Conservation (phyloP, 2,113 vertebrate species). For the Sander lucioperca region DNA sequence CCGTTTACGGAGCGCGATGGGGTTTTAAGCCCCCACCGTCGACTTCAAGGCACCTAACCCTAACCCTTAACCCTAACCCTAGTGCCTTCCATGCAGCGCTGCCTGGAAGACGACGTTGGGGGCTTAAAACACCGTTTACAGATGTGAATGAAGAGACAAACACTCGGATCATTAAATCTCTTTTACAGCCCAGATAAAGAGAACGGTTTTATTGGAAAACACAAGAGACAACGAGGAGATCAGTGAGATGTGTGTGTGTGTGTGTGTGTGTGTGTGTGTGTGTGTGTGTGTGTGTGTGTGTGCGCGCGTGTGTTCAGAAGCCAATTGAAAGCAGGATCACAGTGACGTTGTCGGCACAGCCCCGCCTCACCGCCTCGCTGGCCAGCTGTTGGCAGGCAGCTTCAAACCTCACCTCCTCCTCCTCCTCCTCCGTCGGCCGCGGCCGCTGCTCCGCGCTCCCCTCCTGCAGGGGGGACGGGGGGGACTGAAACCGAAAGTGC, state of each 20-base stretch:
- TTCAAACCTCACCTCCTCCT: slow-evolving; percentile 84
- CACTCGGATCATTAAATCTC: not conserved
- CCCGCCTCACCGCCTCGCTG: slow-evolving; percentile 92
- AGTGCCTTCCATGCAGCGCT: no score
- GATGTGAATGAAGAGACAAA: not conserved
- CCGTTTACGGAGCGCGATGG: no score
- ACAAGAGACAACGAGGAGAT: not conserved
- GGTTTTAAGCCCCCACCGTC: no score
- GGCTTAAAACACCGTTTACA: no score
- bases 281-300: slow-evolving; percentile 5
- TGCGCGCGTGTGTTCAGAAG: slow-evolving; percentile 75
- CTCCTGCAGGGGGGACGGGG: slow-evolving; percentile 78
- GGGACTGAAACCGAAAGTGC: not conserved
- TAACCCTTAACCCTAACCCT: no score
- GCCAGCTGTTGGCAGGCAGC: slow-evolving; percentile 92
- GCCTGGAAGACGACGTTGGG: no score
- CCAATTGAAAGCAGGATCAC: slow-evolving; percentile 91
- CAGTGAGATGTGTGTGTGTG: not conserved
- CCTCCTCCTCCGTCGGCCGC: slow-evolving; percentile 79
- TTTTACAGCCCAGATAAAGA: slow-evolving; percentile 11
- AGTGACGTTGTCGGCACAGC: slow-evolving; percentile 95
- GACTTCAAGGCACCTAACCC: no score
- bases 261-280: slow-evolving; percentile 18
- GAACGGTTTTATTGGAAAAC: slow-evolving; percentile 58
- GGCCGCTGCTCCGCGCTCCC: slow-evolving; percentile 82